A percentile compares a stretch with the other conserved stretches of the same genome.
Conservation (phyloP, 2,113 vertebrate genomes). For the Bagarius yarrelli region DNA sequence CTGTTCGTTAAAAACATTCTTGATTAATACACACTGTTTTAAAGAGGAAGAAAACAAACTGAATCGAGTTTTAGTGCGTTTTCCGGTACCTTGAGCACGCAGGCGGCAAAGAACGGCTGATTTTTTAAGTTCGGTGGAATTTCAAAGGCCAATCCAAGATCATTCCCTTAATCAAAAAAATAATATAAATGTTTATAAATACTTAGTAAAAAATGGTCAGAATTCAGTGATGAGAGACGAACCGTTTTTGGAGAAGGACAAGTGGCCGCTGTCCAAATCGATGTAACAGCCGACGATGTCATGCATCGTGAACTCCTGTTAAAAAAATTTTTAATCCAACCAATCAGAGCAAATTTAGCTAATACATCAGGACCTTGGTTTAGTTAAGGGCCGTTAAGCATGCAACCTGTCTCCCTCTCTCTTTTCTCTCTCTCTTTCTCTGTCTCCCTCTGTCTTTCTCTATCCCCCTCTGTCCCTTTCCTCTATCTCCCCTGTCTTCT, state of each 20-base stretch:
- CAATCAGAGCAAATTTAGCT: no score
- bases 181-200: background rate
- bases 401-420: no score
- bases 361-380: no score
- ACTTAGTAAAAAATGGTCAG: background rate
- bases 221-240: background rate
- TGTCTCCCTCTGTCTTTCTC: no score
- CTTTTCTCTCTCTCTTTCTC: no score
- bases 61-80: background rate
- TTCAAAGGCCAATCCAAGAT: slow-evolving; percentile 91
- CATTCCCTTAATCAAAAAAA: slow-evolving; percentile 74
- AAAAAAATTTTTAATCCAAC: slow-evolving; percentile 17
- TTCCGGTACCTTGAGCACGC: slow-evolving; percentile 89
- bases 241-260: slow-evolving; percentile 95
- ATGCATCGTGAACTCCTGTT: slow-evolving; percentile 96
- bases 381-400: no score
- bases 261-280: slow-evolving; percentile 80
- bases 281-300: slow-evolving; percentile 92
- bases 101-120: slow-evolving; percentile 89
- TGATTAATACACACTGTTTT: background rate
- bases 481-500: no score
- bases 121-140: slow-evolving; percentile 82
- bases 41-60: background rate
- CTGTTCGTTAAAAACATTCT: slow-evolving; percentile 62
- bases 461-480: no score